Evolutionary conservation across 2,888 invertebrate genomes (phyloP), one percentile per base, ranked within the genome.

Genomic region (Drosophila fungiperda): DNA sequence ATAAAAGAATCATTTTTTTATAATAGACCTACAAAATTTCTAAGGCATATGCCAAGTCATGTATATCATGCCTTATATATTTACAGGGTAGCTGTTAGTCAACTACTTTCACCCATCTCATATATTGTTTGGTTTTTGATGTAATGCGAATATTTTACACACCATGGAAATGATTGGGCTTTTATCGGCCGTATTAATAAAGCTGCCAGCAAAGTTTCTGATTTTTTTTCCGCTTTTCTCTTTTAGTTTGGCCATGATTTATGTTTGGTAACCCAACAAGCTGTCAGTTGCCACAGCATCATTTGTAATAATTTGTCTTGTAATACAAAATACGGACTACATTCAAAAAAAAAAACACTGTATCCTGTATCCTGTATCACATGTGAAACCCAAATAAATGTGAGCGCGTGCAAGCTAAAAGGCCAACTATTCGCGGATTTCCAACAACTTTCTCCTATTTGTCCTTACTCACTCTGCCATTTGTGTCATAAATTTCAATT

Each of bases 221-320:
- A 62, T 54, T n/a, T 38, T 55, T 53, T 15, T 66, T 54, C n/a
- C 26, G 26, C 26, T 42, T 20, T 3, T 12, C 20, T 45, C 3
- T 55, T 55, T 12, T 8, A 23, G 8, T 23, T 40, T n/a, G 52
- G 60, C 64, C 64, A 73, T 90, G 85, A 85, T 85, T 85, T 90
- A 85, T 90, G 81, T 78, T 78, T 55, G 54, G 55, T 50, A 58
- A 59, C 62, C 64, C 59, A 71, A 75, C 71, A 74, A 80, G 79
- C 73, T 79, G 75, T 65, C 75, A 57, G 87, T 89, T 89, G 70
- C 53, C 68, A 73, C 84, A 81, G 61, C 77, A 80, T 89, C 83
- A 86, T 85, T 85, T 88, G 90, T 85, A 89, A 89, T 90, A 86
- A 85, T 85, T 85, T 90, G 81, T 83, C 69, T 45, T 73, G 60